Evolutionary conservation across 1,140 invertebrate genomes (phyloP), one percentile per base, ranked within the genome.

Genomic region (Cotesia chilonis): DNA sequence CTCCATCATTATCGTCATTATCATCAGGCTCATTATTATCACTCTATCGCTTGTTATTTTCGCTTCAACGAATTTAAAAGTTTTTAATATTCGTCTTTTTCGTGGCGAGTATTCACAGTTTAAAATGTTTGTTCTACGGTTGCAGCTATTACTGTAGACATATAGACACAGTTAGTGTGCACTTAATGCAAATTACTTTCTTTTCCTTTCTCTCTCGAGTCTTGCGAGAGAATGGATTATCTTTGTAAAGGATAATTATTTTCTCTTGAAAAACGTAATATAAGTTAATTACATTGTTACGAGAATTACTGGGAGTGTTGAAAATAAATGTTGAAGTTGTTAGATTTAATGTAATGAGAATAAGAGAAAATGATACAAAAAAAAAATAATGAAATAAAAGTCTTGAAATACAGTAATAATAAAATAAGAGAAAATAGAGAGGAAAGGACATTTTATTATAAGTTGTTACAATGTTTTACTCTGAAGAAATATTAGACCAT

Each of bases 161-260:
- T 28, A 28, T 28, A 28, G 28, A 28, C 28, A 28, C 28, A 47
- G 41, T 47, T 10, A 47, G 41, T 10, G 10, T 51, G 63, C 63
- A 51, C 63, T 68, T 41, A 68, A 68, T 68, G 47, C 20, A 68
- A 55, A 68, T 68, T 36, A 68, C 47, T 55, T 68, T 54, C 2
- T 55, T 68, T 66, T 28, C 20, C 28, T 38, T 14, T 20, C 47
- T 36, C 35, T 68, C 54, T 17, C 36, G 41, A 52, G 20, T 9
- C 12, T 68, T 59, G 28, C 17, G 17, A 67, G 59, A 57, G 12
- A 57, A 37, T 65, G 63, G 38, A 64, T 64, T 64, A 64, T 66
- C 41, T 68, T 7, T 52, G 14, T 6, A 55, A 20, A 55, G 12
- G 28, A n/a, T 17, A 36, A 68, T 68, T 51, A 55, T 54, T 55